Evolutionary conservation across 2,888 invertebrate species (phyloP), one percentile per base, ranked within the genome.

Genomic region (Calliopum simillimum): DNA sequence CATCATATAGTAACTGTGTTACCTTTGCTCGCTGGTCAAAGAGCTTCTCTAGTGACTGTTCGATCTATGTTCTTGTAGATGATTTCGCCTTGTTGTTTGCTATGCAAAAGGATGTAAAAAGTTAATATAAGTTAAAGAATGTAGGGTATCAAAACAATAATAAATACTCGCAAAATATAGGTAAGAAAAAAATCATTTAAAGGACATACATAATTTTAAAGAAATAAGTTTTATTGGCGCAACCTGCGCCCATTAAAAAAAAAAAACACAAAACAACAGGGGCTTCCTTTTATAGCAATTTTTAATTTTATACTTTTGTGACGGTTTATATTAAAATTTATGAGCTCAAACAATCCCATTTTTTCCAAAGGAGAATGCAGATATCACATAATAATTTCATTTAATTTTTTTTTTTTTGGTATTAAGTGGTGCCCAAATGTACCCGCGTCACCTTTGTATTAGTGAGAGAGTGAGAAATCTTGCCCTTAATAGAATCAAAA

Each of bases 241-340:
- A 33, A 33, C 33, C 33, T 33, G 33, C 33, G 8, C 33, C 1
- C 33, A 4, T 33, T 33, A 8, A 5, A 33, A 33, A 33, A 33
- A 2, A 8, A 3, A 33, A 33, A 1, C 1, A 33, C 5, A 33
- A 33, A 33, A 5, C 33, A 33, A 33, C 33, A 33, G 8, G 33
- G 33, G 33, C 8, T 33, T 33, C 33, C 33, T 19, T 63, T 19
- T 64, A 41, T 53, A 13, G 19, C 53, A 41, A 33, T 33, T 33
- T 63, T 64, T 64, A 51, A 51, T 51, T 63, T 51, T 14, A 33
- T 47, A 25, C 19, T 63, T 8, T 25, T 49, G 62, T 49, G 33
- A 51, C 16, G 53, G 4, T 61, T 64, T 64, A 25, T 64, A 64
- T 64, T 64, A 64, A 51, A 64, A 64, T 64, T 53, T 64, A 64